Evolutionary conservation across 2,888 invertebrate genomes (phyloP), one percentile per base, ranked within the genome.

Genomic region (Carpatolechia fugitivella): DNA sequence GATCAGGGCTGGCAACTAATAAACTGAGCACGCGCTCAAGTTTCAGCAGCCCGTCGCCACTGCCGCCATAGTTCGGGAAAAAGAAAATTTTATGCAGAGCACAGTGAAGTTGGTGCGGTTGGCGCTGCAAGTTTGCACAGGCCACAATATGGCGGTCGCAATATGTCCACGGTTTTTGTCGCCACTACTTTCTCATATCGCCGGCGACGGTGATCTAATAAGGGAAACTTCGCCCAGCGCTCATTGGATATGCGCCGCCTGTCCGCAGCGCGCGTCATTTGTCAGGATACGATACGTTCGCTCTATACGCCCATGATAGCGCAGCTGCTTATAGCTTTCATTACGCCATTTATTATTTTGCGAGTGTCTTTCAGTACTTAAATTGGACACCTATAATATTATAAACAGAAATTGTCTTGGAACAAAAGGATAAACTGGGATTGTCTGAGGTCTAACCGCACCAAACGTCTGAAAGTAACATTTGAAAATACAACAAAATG

Each of bases 131-230:
- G 85, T 88, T 88, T 82, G 76, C 80, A 80, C 71, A 69, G 65
- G 63, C 63, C 68, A 69, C 82, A 80, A 82, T 76, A 81, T 80
- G 82, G 71, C 78, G 74, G 70, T 58, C 76, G 80, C 86, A 88
- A 88, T 89, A 89, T 87, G 86, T 84, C 78, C 77, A 70, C 74
- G 65, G 74, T 89, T 90, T 89, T 89, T 89, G 88, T 81, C 75
- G 70, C 72, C 69, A 65, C 72, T 78, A 79, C 77, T 85, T 85
- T 85, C 85, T 87, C 85, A 85, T 88, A 84, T 83, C 61, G 63
- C 66, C 78, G 73, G 71, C 69, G 69, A 78, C 80, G 73, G 77
- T 79, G 80, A 86, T 88, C 82, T 89, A 88, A 90, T 89, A 90
- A 86, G 76, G 72, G 73, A 83, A 89, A 89, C 81, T 89, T 88